These are phyloP conservation scores for Drosophila mayri DNA, from an alignment of 1,140 invertebrate genomes.

Conservation along the genomic window DNA sequence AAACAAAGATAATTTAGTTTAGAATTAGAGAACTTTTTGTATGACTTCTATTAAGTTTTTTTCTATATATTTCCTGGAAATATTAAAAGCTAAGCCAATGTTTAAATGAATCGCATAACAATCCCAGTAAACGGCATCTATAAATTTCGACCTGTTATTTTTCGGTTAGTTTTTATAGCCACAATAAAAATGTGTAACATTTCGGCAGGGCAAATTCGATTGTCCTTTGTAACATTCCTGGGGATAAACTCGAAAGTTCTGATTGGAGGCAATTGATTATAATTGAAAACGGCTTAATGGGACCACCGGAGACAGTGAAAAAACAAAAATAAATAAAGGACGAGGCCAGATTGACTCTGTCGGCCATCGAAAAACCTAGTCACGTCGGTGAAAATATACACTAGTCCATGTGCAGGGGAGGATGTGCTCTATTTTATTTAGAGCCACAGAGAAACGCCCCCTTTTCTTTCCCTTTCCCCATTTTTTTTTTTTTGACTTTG, in stretches of 20 bases:
- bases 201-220: slow-evolving; percentile 11
- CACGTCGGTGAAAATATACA: slow-evolving; percentile 72
- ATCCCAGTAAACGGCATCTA: not conserved
- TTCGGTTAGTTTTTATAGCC: slow-evolving; percentile 19
- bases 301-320: slow-evolving; percentile 43
- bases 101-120: not conserved
- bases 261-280: slow-evolving; percentile 75
- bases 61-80: not conserved
- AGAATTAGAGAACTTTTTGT: not conserved
- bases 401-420: slow-evolving; percentile 40
- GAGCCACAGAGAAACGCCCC: slow-evolving; percentile 45
- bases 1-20: too few relatives aligned
- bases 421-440: slow-evolving; percentile 67
- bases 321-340: slow-evolving; percentile 6
- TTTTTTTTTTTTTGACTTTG: slow-evolving; percentile 57
- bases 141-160: slow-evolving; percentile 16
- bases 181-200: slow-evolving; percentile 15
- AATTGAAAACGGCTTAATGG: slow-evolving; percentile 73
- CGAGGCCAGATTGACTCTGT: slow-evolving; percentile 60
- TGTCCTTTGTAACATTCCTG: slow-evolving; percentile 2
- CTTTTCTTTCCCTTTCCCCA: slow-evolving; percentile 14
- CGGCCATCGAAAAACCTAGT: slow-evolving; percentile 67
- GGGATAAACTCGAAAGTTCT: slow-evolving; percentile 31
- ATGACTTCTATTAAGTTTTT: too few relatives aligned
- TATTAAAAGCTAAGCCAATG: not conserved